Evolutionary conservation across 2,888 invertebrate species (phyloP), one percentile per base, ranked within the genome.

Genomic region (Sinotaia quadrata): DNA sequence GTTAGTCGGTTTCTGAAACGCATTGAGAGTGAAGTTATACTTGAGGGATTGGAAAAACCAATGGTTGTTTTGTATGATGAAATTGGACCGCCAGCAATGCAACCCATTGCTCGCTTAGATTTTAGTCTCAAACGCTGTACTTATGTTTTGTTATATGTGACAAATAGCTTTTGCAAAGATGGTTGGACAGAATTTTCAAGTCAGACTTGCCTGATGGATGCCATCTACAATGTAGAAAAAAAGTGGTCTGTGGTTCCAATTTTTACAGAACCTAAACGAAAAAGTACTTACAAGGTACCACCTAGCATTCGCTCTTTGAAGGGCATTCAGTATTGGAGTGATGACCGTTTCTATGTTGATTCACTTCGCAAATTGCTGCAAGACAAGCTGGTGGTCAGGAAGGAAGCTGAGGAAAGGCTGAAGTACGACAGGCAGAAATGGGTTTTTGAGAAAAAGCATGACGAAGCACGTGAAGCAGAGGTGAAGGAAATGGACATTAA

Each of bases 171-270:
- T 62, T 74, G 76, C 29, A 63, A 71, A 33, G 80, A 81, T 71
- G 75, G 70, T 31, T 83, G 81, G 81, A 75, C 75, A 36, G 75
- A 73, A 31, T 74, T 81, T 67, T 77, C 78, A 2, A 80, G 80
- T 61, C 81, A 84, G 60, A 75, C 75, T 10, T 81, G 81, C 57
- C 70, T 84, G 21, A 81, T 81, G 79, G 74, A 76, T 29, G 79
- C 84, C 2, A 83, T 84, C 33, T 68, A 76, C 31, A 77, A 81
- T 56, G 60, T 69, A 27, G 72, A 78, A 0, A 83, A 80, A 54
- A 67, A 70, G 24, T 84, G 83, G 84, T 81, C 79, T 73, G 81
- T 83, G 7, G 82, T 84, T 8, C 84, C 83, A 4, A 76, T 84
- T 5, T 80, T 79, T 24, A 80, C 80, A 10, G 76, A 78, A 47